Percentiles rank a stretch among this genome's conserved stretches.
These are phyloP conservation scores for Leptopterna dolabrata DNA, from an alignment of 2,888 invertebrate species.

Conservation along the genomic window DNA sequence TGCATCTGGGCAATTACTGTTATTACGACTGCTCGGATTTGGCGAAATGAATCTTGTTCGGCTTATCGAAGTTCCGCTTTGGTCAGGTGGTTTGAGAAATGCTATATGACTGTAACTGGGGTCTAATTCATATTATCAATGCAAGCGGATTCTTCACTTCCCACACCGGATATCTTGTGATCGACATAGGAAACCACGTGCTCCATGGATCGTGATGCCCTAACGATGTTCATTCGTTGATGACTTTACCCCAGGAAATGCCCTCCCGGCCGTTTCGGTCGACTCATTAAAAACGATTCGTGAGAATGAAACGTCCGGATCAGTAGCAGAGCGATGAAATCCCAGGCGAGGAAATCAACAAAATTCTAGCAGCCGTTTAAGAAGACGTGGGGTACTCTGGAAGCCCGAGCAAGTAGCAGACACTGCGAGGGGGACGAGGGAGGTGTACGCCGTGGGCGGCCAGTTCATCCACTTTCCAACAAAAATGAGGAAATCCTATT, in stretches of 20 bases:
- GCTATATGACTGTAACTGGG: no score
- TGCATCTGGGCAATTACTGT: no score
- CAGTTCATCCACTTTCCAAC: slow-evolving; percentile 32
- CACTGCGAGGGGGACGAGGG: not conserved
- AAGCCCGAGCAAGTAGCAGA: not conserved
- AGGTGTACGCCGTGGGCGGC: not conserved
- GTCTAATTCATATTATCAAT: no score
- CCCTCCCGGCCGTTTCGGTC: not conserved
- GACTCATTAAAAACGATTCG: not conserved
- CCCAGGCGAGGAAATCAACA: not conserved
- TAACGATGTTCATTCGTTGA: not conserved
- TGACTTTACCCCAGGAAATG: not conserved
- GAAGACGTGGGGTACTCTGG: not conserved
- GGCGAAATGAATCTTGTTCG: no score
- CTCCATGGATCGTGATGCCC: not conserved
- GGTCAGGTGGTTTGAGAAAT: no score
- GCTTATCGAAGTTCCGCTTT: no score
- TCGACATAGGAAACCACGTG: no score
- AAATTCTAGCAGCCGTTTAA: not conserved
- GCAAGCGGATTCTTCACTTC: no score
- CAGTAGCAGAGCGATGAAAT: not conserved
- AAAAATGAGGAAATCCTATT: slow-evolving; percentile 58
- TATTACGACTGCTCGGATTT: no score
- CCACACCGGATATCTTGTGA: no score
- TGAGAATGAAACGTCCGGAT: not conserved